Conservation (phyloP, 2,113 vertebrate species). For the Mus musculus region DNA sequence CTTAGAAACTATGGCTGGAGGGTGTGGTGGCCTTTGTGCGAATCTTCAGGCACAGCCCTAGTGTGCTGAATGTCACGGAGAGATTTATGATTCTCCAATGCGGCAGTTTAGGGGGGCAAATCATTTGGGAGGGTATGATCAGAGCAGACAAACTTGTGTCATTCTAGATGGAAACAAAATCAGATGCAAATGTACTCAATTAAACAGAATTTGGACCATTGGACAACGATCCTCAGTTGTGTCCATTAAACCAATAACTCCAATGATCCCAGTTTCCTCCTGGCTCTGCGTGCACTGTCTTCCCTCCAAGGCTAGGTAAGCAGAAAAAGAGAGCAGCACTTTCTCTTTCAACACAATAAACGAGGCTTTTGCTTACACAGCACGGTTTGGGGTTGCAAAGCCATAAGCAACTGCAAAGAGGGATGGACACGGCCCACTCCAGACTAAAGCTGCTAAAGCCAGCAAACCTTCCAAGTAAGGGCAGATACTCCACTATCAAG, state of each 20-base stretch:
- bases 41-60: slow-evolving; percentile 4
- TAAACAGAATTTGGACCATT: background rate
- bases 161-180: slow-evolving; percentile 14
- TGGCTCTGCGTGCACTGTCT: background rate
- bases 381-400: background rate
- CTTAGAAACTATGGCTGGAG: background rate
- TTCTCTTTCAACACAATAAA: background rate
- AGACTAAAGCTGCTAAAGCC: background rate
- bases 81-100: background rate
- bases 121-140: background rate
- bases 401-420: background rate
- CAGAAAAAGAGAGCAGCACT: background rate
- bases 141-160: background rate
- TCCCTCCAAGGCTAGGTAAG: background rate
- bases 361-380: background rate
- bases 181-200: slow-evolving; percentile 17
- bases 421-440: too few species aligned
- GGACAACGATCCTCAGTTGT: background rate
- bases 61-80: slow-evolving; percentile 47
- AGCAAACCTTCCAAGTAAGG: background rate
- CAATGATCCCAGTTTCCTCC: background rate
- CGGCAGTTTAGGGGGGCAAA: background rate
- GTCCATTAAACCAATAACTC: slow-evolving; percentile 13
- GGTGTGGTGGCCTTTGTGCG: background rate
- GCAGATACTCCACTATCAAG: background rate